These are phyloP conservation scores for Eidolon dupreanum DNA, from an alignment of 2,797 vertebrate genomes.

Conservation along the genomic window DNA sequence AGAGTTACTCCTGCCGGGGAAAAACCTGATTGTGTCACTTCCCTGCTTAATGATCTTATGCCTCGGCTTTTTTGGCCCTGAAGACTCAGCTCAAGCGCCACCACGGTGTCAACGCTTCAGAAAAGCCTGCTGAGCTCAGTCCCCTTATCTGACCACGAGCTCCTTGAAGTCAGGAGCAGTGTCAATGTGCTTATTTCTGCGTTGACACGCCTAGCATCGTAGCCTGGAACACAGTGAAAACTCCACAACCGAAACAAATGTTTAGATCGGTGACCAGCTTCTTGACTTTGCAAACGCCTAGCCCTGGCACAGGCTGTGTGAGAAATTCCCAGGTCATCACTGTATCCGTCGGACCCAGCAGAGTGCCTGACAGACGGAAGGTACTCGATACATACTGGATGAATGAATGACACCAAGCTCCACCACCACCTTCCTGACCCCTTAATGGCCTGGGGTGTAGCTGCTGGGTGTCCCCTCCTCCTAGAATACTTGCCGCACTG, in stretches of 20 bases:
- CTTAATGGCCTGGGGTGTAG: not conserved
- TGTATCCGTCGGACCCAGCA: not conserved
- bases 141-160: not conserved
- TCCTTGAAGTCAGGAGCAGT: not conserved
- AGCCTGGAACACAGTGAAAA: not conserved
- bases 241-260: not conserved
- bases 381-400: not conserved
- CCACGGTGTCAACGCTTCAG: not conserved
- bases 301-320: not conserved
- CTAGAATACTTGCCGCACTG: not conserved
- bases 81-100: slow-evolving; percentile 15
- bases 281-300: not conserved
- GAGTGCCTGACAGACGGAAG: not conserved
- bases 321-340: not conserved
- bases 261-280: not conserved
- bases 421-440: not conserved
- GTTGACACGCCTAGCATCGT: not conserved
- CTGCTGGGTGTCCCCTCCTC: not conserved
- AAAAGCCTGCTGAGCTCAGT: not conserved
- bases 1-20: slow-evolving; percentile 70
- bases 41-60: slow-evolving; percentile 71
- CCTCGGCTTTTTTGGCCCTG: slow-evolving; percentile 19
- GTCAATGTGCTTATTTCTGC: not conserved
- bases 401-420: not conserved
- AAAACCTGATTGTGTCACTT: slow-evolving; percentile 70